A percentile compares a stretch with the other conserved stretches of the same genome.
These are phyloP conservation scores for Oegoconia quadripuncta DNA, from an alignment of 2,888 invertebrate species.

Conservation along the genomic window DNA sequence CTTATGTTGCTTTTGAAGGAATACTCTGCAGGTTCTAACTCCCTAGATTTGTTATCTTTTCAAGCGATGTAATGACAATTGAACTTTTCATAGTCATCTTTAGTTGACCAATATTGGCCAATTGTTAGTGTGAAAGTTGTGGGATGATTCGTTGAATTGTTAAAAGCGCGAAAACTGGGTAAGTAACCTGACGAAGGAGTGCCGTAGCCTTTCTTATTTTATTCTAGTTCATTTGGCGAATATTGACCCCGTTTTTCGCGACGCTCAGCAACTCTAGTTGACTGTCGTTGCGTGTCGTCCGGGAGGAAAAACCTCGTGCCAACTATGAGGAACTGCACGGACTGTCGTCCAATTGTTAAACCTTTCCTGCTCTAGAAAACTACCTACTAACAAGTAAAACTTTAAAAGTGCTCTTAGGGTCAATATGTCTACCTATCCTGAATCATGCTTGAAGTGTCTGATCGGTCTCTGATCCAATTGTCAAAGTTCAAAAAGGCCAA, in stretches of 20 bases:
- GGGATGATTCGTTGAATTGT: constrained; percentile 72
- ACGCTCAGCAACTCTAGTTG: constrained; percentile 28
- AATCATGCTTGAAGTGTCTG: too few relatives aligned
- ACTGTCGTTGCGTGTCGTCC: constrained; percentile 28
- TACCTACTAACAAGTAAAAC: too few relatives aligned
- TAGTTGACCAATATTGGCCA: constrained; percentile 37
- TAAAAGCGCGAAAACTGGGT: constrained; percentile 70
- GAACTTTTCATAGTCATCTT: constrained; percentile 14
- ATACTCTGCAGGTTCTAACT: too few relatives aligned
- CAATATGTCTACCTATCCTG: too few relatives aligned
- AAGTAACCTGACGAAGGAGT: constrained; percentile 64
- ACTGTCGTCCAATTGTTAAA: too few relatives aligned
- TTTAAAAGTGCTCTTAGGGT: too few relatives aligned
- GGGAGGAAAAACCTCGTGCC: constrained; percentile 9
- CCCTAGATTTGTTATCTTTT: background rate
- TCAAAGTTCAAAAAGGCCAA: too few relatives aligned
- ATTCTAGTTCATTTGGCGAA: constrained; percentile 61
- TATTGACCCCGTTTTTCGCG: constrained; percentile 51
- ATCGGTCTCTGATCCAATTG: too few relatives aligned
- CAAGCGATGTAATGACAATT: background rate
- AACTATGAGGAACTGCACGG: constrained; percentile 2
- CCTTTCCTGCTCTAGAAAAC: too few relatives aligned
- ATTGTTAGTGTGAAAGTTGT: constrained; percentile 71
- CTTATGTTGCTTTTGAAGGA: background rate
- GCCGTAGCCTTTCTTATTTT: constrained; percentile 68